Conservation (phyloP, 2,113 vertebrate species). For the Limnothrissa miodon region DNA sequence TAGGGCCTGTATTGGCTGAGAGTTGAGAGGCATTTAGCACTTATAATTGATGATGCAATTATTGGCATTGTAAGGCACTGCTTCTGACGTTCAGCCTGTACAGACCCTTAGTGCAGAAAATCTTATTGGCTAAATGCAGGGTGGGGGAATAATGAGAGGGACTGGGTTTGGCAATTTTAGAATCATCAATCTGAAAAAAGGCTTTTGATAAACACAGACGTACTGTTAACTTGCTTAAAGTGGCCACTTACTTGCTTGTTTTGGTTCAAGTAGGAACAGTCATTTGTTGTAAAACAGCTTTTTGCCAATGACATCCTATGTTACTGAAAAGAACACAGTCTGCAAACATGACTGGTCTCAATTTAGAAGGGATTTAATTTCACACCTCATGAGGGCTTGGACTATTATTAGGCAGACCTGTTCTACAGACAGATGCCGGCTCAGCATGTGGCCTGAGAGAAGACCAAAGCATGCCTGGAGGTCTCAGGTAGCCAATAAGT, state of each 20-base stretch:
- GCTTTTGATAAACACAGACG: background rate
- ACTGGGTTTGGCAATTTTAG: background rate
- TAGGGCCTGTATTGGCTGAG: conserved; percentile 55
- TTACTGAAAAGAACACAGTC: conserved; percentile 53
- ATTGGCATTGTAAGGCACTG: conserved; percentile 54
- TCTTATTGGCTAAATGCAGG: background rate
- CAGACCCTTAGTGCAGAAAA: background rate
- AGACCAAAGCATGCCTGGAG: conserved; percentile 16
- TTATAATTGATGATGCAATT: conserved; percentile 68
- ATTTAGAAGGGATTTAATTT: conserved; percentile 49
- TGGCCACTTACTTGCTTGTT: too few species aligned
- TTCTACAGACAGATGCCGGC: conserved; percentile 68
- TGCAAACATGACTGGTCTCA: conserved; percentile 50
- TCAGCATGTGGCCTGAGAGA: conserved; percentile 50
- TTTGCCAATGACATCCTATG: background rate
- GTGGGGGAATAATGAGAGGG: background rate
- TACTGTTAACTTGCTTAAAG: background rate
- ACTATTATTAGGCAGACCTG: conserved; percentile 60
- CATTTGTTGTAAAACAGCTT: conserved; percentile 7
- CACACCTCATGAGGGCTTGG: conserved; percentile 52
- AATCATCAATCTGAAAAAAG: background rate
- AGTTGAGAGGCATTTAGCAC: conserved; percentile 61
- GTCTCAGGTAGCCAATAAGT: conserved; percentile 28
- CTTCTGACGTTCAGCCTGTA: conserved; percentile 30
- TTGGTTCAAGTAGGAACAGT: background rate